Conservation (phyloP, 2,888 invertebrate species). For the Harpalus rubripes region DNA sequence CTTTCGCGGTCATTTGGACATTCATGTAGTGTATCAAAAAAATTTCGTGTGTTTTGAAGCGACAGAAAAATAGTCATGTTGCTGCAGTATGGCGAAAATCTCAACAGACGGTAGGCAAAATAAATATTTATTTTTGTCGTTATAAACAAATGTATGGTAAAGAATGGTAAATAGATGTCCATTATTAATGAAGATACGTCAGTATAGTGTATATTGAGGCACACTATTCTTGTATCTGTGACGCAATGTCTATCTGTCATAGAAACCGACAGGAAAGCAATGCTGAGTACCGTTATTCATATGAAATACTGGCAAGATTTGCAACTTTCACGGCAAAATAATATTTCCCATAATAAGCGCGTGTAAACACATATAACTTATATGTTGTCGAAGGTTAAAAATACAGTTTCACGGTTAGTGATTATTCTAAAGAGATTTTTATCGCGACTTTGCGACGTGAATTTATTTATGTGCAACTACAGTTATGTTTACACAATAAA, state of each 20-base stretch:
- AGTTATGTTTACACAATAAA: not conserved
- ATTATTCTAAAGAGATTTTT: slow-evolving; percentile 4
- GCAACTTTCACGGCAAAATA: slow-evolving; percentile 33
- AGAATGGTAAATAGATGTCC: no score
- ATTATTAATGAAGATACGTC: no score
- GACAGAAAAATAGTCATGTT: no score
- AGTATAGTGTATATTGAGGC: no score
- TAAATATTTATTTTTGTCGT: no score
- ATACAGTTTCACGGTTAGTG: not conserved
- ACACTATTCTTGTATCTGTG: not conserved
- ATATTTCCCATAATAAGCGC: not conserved
- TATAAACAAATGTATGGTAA: no score
- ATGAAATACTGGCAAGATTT: slow-evolving; percentile 33
- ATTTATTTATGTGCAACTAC: not conserved
- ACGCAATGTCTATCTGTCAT: slow-evolving; percentile 43
- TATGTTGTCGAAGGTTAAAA: not conserved
- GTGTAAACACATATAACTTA: not conserved
- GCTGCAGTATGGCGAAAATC: no score
- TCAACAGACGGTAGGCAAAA: no score
- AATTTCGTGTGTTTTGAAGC: no score
- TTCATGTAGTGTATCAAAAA: no score
- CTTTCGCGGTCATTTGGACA: no score
- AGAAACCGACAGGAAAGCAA: slow-evolving; percentile 22
- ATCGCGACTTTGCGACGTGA: not conserved
- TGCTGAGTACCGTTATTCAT: slow-evolving; percentile 21